Percentiles rank a stretch among this genome's conserved stretches.
Conservation (phyloP, 2,888 invertebrate species). For the Xestia sexstrigata region DNA sequence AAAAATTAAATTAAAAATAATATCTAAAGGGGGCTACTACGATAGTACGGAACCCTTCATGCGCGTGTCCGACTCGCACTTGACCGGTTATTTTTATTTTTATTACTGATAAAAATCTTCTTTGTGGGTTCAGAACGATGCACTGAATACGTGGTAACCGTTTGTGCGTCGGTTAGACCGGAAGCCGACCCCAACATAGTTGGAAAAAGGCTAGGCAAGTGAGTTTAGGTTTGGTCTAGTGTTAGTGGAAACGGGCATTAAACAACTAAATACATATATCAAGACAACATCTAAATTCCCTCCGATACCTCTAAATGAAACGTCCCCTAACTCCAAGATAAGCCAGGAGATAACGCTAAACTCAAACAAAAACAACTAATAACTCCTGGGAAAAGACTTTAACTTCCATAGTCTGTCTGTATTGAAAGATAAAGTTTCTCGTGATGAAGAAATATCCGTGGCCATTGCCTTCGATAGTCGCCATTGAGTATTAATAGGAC, state of each 20-base stretch:
- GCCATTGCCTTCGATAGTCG: slow-evolving; percentile 20
- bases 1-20: no score
- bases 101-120: no score
- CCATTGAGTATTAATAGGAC: slow-evolving; percentile 22
- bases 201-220: not conserved
- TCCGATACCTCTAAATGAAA: slow-evolving; percentile 35
- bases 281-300: slow-evolving; percentile 18
- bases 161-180: not conserved
- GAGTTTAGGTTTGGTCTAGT: not conserved
- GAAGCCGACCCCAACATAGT: not conserved
- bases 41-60: no score
- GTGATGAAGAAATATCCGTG: slow-evolving; percentile 57
- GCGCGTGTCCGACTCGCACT: no score
- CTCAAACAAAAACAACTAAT: slow-evolving; percentile 60
- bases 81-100: no score
- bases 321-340: slow-evolving; percentile 28
- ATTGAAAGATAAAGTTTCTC: slow-evolving; percentile 63
- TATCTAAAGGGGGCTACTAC: no score
- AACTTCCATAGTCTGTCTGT: slow-evolving; percentile 45
- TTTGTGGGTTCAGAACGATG: no score
- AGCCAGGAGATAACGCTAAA: slow-evolving; percentile 38
- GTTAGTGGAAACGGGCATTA: not conserved
- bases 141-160: no score
- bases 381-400: slow-evolving; percentile 42
- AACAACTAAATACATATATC: not conserved